Evolutionary conservation across 1,140 invertebrate species (phyloP), one percentile per base, ranked within the genome.

Genomic region (Ceratoteleas bidentatus): DNA sequence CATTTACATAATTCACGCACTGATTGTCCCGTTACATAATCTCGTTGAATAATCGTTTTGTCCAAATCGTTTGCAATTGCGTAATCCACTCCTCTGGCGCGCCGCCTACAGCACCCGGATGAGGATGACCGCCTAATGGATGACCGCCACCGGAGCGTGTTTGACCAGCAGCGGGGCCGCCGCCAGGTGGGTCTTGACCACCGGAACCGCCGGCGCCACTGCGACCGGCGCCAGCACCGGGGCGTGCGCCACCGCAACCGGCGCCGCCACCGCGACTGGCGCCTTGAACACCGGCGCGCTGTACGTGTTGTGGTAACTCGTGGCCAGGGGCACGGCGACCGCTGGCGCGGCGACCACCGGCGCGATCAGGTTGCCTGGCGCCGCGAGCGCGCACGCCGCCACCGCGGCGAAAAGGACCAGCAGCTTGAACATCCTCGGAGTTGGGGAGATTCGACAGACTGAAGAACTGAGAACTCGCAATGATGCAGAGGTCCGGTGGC

Each of bases 351-450:
- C 61, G 0, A 32, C 40, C 32, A 61, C 45, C n/a, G 65, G 62
- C 2, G 62, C 62, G 6, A 76, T 54, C 24, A 76, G 34, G 9
- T 68, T 61, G 0, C 65, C 64, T 10, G 91, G 91, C 10, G 81
- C 75, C 60, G 90, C 92, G 13, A 88, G 85, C 14, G 89, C 90
- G 65, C 89, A 89, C 36, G 36, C 43, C 45, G 90, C 92, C 84
- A 92, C 57, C 56, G 92, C 76, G 87, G 90, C 92, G 79, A 90
- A 92, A 89, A 93, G 92, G 89, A 93, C 92, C 89, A 93, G 91
- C 92, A 92, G 88, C 86, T 92, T 93, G 84, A 87, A 88, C 90
- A 90, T 92, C 9, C 8, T 38, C 13, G 15, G n/a, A 49, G 6
- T 47, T 57, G 6, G 14, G 11, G 86, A 83, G 7, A 36, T 6